Evolutionary conservation across 2,797 vertebrate genomes (phyloP), one percentile per base, ranked within the genome.

Genomic region (Acanthurus tractus): DNA sequence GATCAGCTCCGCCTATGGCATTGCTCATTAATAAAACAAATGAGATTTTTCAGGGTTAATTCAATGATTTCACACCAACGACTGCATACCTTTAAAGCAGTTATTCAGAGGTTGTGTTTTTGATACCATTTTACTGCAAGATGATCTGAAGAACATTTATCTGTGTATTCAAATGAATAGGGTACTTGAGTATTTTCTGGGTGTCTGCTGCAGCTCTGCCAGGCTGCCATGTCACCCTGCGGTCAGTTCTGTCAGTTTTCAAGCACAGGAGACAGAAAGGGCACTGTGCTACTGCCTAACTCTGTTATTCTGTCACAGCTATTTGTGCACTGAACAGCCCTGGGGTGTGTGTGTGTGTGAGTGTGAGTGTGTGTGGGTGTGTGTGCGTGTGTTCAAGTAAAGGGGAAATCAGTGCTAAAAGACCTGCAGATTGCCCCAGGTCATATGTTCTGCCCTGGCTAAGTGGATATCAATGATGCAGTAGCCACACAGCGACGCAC

Each of bases 401-500:
- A 64, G 65, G 70, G 49, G 25, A 71, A 92, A 92, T 93, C 88
- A 83, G 88, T 85, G 86, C 84, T 84, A 72, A 82, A 79, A 64
- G 62, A 82, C 81, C 59, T 74, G 74, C 74, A 83, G 70, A 77
- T 83, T 83, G 74, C 83, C 63, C 57, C 3, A 0, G 84, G 91
- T 87, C 82, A 78, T 64, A 76, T 85, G 86, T 79, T 78, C 78
- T 82, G 72, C 78, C 79, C 70, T 78, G 76, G 81, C 87, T 89
- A 92, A 92, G 86, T 90, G 88, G 86, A 86, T 86, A 93, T 94
- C 81, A 92, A 88, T 90, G 91, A 92, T 93, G 89, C 90, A 92
- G 76, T 71, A 88, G 81, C 70, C 38, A 67, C 78, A 81, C 85
- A 54, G 76, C 74, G 83, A 66, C 65, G 49, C 78, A 63, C 78